These are phyloP conservation scores for Gymnogyps californianus DNA, from an alignment of 2,113 vertebrate genomes.

Conservation along the genomic window DNA sequence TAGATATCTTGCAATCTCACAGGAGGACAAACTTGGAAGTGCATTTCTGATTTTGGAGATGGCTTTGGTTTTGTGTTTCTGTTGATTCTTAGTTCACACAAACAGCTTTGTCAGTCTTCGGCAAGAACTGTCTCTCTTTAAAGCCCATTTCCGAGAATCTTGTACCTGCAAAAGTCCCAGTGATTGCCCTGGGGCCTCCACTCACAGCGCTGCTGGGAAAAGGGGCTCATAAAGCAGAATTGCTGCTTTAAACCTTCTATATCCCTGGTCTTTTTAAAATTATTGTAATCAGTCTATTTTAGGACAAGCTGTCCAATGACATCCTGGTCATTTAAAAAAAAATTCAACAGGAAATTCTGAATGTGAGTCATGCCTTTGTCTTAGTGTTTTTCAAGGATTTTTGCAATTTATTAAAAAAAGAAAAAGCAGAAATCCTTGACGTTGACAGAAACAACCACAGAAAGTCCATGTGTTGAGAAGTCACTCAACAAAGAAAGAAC, in stretches of 20 bases:
- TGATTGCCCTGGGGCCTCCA: not conserved
- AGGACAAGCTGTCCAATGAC: slow-evolving; percentile 25
- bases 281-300: slow-evolving; percentile 25
- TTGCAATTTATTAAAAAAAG: slow-evolving; percentile 27
- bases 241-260: not conserved
- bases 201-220: not conserved
- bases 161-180: not conserved
- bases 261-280: not conserved
- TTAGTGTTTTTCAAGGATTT: slow-evolving; percentile 56
- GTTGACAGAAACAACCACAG: not conserved
- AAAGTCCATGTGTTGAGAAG: not conserved
- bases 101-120: not conserved
- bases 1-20: fast-evolving
- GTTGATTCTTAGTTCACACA: not conserved
- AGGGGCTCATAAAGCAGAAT: not conserved
- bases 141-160: not conserved
- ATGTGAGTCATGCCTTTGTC: slow-evolving; percentile 59
- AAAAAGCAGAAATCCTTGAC: slow-evolving; percentile 25
- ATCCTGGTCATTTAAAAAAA: slow-evolving; percentile 26
- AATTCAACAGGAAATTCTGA: slow-evolving; percentile 49
- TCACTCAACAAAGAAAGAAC: not conserved
- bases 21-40: not conserved
- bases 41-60: not conserved
- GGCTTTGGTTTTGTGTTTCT: not conserved
- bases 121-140: not conserved